Conservation (phyloP, 2,113 vertebrate species). For the Sapayoa aenigma region DNA sequence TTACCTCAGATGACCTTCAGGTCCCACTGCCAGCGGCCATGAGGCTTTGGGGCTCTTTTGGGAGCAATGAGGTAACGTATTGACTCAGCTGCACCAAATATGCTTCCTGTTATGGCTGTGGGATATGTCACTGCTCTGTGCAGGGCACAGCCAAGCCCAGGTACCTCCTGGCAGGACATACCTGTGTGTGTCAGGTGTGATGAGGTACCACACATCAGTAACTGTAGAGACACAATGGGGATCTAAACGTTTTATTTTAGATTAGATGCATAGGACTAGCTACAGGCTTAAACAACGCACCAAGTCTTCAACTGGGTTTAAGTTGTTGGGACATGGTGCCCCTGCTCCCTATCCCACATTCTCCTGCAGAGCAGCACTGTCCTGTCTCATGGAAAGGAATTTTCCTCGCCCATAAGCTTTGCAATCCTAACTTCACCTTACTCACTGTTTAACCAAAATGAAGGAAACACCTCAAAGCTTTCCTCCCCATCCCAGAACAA, state of each 20-base stretch:
- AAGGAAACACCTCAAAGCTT: neutral
- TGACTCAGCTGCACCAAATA: neutral
- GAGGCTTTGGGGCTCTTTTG: neutral
- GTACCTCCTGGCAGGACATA: neutral
- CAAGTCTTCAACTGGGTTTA: neutral
- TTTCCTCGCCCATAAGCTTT: neutral
- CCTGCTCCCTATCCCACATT: neutral
- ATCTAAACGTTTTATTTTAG: neutral
- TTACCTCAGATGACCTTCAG: neutral
- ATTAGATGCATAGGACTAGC: neutral
- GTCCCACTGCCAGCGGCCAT: neutral
- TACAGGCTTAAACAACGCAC: neutral
- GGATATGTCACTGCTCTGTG: fast-evolving
- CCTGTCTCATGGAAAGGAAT: neutral
- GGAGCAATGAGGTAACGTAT: neutral
- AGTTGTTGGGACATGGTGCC: neutral
- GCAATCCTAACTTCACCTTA: neutral
- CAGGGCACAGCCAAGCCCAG: neutral
- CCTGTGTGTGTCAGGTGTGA: neutral
- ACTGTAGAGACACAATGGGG: neutral
- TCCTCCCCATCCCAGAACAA: neutral
- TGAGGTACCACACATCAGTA: neutral
- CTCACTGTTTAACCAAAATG: neutral
- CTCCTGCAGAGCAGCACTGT: neutral
- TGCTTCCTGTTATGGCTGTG: neutral